These are phyloP conservation scores for Tinamus guttatus DNA, from an alignment of 2,113 vertebrate species.

Conservation along the genomic window DNA sequence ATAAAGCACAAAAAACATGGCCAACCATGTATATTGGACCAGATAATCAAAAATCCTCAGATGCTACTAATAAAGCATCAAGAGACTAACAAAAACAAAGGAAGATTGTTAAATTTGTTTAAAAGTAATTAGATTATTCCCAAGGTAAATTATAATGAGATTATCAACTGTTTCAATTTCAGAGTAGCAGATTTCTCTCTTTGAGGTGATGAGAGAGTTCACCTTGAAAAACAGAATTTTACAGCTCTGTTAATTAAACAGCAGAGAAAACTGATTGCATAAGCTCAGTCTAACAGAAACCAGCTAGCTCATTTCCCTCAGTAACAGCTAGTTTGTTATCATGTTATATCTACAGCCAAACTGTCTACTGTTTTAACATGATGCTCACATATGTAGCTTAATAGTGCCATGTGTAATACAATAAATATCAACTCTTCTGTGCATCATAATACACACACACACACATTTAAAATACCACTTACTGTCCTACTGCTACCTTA, in stretches of 20 bases:
- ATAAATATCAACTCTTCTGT: not conserved
- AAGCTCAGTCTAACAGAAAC: not conserved
- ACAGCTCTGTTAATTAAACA: not conserved
- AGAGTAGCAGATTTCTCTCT: not conserved
- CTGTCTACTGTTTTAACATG: not conserved
- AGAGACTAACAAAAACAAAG: not conserved
- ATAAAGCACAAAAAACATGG: too few relatives aligned
- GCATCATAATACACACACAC: accelerated
- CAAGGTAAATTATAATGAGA: not conserved
- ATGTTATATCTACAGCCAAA: not conserved
- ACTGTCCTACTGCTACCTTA: not conserved
- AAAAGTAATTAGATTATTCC: not conserved
- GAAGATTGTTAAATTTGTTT: not conserved
- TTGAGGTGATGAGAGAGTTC: not conserved
- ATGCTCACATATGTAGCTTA: not conserved
- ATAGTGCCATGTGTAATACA: not conserved
- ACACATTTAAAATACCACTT: not conserved
- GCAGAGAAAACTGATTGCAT: not conserved
- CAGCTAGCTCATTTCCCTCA: not conserved
- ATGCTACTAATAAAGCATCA: too few relatives aligned
- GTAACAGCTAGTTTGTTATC: not conserved
- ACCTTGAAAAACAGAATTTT: not conserved
- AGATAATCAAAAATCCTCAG: too few relatives aligned
- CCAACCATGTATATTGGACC: too few relatives aligned
- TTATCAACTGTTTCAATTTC: not conserved